Conservation (phyloP, 2,888 invertebrate species). For the Pelosia muscerda region DNA sequence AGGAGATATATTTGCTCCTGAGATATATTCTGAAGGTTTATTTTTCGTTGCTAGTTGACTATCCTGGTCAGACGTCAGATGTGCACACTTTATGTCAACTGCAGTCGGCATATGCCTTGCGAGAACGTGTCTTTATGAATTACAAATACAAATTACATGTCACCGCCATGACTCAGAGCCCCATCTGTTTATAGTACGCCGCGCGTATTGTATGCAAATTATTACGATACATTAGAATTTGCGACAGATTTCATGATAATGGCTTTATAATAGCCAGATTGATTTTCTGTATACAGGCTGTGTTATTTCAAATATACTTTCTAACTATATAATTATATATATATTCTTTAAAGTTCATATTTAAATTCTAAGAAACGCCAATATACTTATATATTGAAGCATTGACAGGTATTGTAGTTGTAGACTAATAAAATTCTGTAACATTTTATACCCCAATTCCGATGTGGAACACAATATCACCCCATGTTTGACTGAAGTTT, state of each 20-base stretch:
- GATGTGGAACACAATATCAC: neutral
- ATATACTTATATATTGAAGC: no score
- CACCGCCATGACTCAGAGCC: slow-evolving; percentile 54
- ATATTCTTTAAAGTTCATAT: neutral
- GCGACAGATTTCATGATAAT: slow-evolving; percentile 58
- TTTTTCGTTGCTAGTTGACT: no score
- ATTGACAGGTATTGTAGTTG: no score
- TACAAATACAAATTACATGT: slow-evolving; percentile 35
- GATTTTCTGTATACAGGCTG: slow-evolving; percentile 24
- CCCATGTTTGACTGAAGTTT: no score
- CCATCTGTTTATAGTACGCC: slow-evolving; percentile 58
- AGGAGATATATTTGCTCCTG: no score
- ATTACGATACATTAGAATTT: slow-evolving; percentile 57
- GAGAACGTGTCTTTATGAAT: slow-evolving; percentile 22
- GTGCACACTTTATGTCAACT: neutral
- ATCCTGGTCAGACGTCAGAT: neutral
- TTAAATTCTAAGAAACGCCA: no score
- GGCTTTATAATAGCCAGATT: slow-evolving; percentile 61
- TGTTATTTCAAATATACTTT: slow-evolving; percentile 5
- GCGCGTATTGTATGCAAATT: slow-evolving; percentile 76
- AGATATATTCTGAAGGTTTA: no score
- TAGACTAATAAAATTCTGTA: no score
- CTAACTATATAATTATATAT: neutral
- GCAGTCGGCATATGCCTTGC: neutral
- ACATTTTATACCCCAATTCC: neutral